A percentile compares a stretch with the other conserved stretches of the same genome.
phyloP scores from a whole-genome alignment of 2,888 invertebrate genomes.

The Pandemis corylana region DNA sequence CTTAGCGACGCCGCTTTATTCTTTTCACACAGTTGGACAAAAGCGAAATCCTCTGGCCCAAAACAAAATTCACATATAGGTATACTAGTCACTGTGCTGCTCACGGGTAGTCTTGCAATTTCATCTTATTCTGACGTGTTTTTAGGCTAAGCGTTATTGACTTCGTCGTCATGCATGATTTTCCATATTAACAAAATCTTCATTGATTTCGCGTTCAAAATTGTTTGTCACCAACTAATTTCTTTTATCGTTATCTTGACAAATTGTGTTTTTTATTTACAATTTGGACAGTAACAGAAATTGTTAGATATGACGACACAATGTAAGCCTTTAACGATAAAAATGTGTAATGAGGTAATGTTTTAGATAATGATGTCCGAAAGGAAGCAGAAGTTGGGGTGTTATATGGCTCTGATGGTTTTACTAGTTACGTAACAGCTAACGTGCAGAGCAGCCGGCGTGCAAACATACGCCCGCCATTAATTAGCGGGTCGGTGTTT shows the following conservation, averaged over 20 bases:
- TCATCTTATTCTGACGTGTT: no score
- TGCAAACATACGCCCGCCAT: background rate
- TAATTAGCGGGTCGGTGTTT: background rate
- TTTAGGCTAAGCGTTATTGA: background rate
- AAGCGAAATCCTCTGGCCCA: background rate
- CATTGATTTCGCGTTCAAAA: background rate
- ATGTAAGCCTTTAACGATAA: background rate
- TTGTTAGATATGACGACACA: background rate
- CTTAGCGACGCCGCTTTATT: background rate
- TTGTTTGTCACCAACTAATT: background rate
- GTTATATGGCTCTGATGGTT: background rate
- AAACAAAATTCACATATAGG: background rate
- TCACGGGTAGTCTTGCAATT: no score
- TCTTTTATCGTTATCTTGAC: background rate
- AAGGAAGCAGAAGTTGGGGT: background rate
- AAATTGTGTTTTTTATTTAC: conserved; percentile 1
- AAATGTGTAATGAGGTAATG: background rate
- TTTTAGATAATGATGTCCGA: background rate
- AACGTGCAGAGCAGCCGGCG: background rate
- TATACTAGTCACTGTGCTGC: no score
- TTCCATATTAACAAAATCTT: background rate
- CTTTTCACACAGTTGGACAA: background rate
- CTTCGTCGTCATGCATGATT: no score
- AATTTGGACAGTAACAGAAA: conserved; percentile 2
- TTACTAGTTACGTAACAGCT: background rate